These are phyloP conservation scores for Cecidostiba fungosa DNA, from an alignment of 2,888 invertebrate genomes.

Conservation along the genomic window DNA sequence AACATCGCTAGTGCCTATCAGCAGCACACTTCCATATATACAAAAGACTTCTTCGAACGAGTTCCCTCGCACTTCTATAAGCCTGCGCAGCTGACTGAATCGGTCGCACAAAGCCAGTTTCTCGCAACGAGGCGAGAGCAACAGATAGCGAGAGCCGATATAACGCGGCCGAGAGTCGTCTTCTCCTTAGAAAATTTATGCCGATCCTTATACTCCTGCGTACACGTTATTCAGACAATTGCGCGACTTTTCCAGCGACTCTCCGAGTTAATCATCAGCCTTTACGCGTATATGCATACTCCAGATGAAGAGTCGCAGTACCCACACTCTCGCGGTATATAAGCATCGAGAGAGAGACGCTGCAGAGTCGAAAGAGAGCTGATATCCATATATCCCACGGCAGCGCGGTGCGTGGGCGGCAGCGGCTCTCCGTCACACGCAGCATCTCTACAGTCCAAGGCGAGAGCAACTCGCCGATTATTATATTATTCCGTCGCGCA, in stretches of 20 bases:
- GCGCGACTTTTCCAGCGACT: no score
- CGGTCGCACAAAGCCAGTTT: slow-evolving; percentile 26
- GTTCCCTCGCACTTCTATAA: slow-evolving; percentile 2
- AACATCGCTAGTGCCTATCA: slow-evolving; percentile 47
- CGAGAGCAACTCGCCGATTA: background rate
- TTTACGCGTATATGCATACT: no score
- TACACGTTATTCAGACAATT: background rate
- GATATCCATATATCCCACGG: no score
- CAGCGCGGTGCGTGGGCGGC: slow-evolving; percentile 29
- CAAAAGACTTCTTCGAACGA: slow-evolving; percentile 40
- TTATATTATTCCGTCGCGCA: background rate
- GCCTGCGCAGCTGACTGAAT: no score
- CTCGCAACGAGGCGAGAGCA: background rate
- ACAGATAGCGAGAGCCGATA: background rate
- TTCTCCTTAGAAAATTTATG: background rate
- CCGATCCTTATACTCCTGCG: background rate
- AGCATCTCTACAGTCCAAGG: slow-evolving; percentile 5
- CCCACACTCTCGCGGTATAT: no score
- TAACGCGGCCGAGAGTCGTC: background rate
- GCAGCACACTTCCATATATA: slow-evolving; percentile 33
- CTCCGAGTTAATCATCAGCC: no score
- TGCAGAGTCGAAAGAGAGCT: no score
- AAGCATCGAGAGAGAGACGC: no score
- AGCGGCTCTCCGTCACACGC: background rate
- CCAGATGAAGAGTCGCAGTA: no score